phyloP scores from a whole-genome alignment of 2,113 vertebrate genomes.

The Oncorhynchus tshawytscha region DNA sequence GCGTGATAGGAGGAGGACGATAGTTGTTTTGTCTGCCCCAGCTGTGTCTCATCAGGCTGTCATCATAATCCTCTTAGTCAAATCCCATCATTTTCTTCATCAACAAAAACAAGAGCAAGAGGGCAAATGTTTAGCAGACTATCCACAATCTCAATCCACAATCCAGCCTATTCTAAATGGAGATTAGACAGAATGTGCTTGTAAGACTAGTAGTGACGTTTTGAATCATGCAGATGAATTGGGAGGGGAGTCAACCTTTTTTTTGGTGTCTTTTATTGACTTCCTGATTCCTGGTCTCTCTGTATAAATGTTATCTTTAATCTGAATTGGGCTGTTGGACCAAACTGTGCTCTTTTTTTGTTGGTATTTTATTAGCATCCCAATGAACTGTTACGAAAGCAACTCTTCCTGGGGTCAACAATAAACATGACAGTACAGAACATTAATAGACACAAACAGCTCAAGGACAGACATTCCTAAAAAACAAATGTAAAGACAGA shows the following conservation, averaged over 20 bases:
- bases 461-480: too few relatives aligned
- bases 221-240: neutral
- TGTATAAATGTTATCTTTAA: neutral
- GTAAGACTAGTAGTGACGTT: neutral
- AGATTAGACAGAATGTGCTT: neutral
- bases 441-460: too few relatives aligned
- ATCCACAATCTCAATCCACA: constrained; percentile 18
- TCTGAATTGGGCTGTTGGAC: neutral
- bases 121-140: constrained; percentile 38
- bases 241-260: neutral
- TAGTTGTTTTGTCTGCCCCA: constrained; percentile 60
- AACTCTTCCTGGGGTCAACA: too few relatives aligned
- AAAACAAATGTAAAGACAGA: neutral
- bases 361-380: too few relatives aligned
- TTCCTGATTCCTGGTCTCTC: neutral
- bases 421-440: too few relatives aligned
- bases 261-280: neutral
- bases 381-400: too few relatives aligned
- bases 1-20: constrained; percentile 11
- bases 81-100: constrained; percentile 73
- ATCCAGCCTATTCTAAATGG: constrained; percentile 14
- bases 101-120: constrained; percentile 66
- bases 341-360: neutral
- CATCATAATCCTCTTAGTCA: constrained; percentile 75
- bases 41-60: constrained; percentile 74